Evolutionary conservation across 1,140 invertebrate species (phyloP), one percentile per base, ranked within the genome.

Genomic region (Pollicipes pollicipes): DNA sequence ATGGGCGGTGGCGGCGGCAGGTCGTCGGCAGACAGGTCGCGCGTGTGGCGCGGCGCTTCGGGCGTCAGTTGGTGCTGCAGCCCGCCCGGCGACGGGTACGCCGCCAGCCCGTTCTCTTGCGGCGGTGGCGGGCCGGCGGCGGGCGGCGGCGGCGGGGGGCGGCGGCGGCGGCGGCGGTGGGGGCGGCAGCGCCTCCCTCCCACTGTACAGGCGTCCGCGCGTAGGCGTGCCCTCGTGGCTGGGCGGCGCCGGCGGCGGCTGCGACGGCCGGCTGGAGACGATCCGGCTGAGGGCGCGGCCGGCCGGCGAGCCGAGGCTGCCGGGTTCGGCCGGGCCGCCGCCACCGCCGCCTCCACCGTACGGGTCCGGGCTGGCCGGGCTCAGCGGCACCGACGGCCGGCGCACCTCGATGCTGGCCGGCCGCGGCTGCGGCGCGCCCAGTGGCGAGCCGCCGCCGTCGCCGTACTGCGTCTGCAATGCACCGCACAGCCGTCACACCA

Each of bases 161-260:
- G 68, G 72, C 63, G 75, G 72, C 69, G 71, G 71, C 24, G 73
- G 75, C 17, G 76, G 76, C 58, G 75, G 78, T 68, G 70, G 77
- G 69, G 73, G 79, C 71, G 73, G 77, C 72, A 70, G 77, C 71
- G 66, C 76, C 69, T 74, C 75, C 68, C 74, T 74, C 30, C 69
- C 74, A 71, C 71, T 75, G 68, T 84, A 85, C 1, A 77, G 76
- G 79, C 84, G 81, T 73, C 83, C 68, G 32, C 70, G 64, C 21
- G 67, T 73, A 3, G 73, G 71, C 66, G 73, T 76, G 72, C 72
- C 73, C 66, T 74, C 75, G 72, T 72, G 75, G 64, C 76, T 74
- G 68, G 90, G 91, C 24, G 91, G 91, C 70, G 90, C 90, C 69
- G 91, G 91, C 70, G 90, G 91, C 70, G 91, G 90, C 77, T 90